Base-by-base conservation (phyloP, 2,888 invertebrate genomes). In the Melangyna quadrimaculata region DNA sequence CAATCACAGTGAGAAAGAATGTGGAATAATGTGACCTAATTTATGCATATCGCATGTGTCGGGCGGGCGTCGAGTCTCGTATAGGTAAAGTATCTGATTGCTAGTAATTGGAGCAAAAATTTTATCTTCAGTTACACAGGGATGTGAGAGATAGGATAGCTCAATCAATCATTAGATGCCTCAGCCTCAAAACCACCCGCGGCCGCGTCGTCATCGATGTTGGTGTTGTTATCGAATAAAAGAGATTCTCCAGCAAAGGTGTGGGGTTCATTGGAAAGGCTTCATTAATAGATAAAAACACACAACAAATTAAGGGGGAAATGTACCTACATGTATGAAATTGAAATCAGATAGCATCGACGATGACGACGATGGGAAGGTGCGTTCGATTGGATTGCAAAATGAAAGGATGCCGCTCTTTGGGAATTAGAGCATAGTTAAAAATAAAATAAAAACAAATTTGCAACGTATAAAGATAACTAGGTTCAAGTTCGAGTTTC, bases 41-140 rank as follows among this genome's bases (percentile, higher is more conserved):
- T 84, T 80, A 67, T 51, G 67, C 67, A 67, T 69, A 55, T 69
- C 67, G 55, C 75, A 79, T 84, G 79, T 75, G 53, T 75, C 51
- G 63, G 55, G 53, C 51, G 75, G 79, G 79, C 72, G 53, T 75
- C 51, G 63, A 48, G 53, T 45, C 53, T 17, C 27, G 43, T 29
- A 32, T 32, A 40, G 55, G n/a, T 6, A 27, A 27, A 53, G 55
- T 83, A 84, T 84, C 80, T 63, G 67, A 72, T 84, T 67, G 80
- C 75, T 59, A n/a, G 74, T 48, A 71, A 81, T 81, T 81, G 70
- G 69, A 81, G 75, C 80, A 84, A 71, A 84, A 48, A 75, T 59
- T 55, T 73, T 61, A 75, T 79, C 80, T 84, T 72, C 32, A 53
- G 59, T 80, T 80, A 72, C 84, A 29, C 27, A 67, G 63, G 48